A percentile compares a stretch with the other conserved stretches of the same genome.
Evolutionary conservation across 2,113 vertebrate genomes (phyloP).

Genomic region (Rhea americana): DNA sequence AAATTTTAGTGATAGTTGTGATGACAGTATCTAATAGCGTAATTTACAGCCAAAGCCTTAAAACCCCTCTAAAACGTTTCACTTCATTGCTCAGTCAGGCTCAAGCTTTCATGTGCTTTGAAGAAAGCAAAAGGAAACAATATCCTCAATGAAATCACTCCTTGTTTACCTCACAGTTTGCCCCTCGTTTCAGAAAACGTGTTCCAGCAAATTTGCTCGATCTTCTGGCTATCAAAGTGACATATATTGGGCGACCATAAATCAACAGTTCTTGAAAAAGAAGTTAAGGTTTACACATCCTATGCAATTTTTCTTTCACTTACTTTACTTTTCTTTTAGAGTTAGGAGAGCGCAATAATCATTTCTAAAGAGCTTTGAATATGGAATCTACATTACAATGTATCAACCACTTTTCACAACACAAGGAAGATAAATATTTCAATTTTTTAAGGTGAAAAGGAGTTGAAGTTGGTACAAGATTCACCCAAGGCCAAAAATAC

Average conservation of each 20-base stretch:
- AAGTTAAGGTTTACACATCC: constrained; percentile 75
- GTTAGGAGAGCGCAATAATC: neutral
- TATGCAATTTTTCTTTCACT: neutral
- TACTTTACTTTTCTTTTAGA: neutral
- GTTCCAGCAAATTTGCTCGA: constrained; percentile 97
- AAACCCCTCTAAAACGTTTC: neutral
- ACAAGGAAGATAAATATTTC: neutral
- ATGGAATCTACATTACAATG: neutral
- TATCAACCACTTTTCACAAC: neutral
- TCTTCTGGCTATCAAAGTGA: constrained; percentile 95
- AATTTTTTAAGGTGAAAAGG: neutral
- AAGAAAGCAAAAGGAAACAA: neutral
- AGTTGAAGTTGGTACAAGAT: neutral
- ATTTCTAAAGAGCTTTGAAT: neutral
- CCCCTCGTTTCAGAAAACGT: constrained; percentile 95
- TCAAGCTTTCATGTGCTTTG: neutral
- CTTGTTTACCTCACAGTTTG: constrained; percentile 91
- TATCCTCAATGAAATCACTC: neutral
- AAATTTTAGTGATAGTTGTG: neutral
- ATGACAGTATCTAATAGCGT: neutral
- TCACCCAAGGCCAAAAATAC: neutral
- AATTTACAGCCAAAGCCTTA: neutral
- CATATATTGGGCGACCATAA: constrained; percentile 92
- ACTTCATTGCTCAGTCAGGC: neutral
- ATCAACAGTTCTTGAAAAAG: constrained; percentile 88